Evolutionary conservation across 2,888 invertebrate genomes (phyloP).

Genomic region (Aricia artaxerxes): DNA sequence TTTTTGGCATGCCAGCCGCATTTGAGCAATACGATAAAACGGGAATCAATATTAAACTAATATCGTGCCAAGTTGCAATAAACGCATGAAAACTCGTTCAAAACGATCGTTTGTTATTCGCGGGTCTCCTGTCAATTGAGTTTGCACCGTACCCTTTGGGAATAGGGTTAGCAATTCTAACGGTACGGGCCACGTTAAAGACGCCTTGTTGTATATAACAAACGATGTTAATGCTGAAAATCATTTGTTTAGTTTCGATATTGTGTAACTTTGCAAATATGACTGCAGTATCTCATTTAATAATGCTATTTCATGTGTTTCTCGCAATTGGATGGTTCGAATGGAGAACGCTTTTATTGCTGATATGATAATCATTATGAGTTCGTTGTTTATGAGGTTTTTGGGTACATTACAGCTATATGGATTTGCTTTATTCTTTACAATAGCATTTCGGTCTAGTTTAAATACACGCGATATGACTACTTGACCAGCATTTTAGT

Average conservation of each 20-base stretch:
- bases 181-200: slow-evolving; percentile 40
- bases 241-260: slow-evolving; percentile 65
- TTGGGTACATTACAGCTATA: too few species aligned
- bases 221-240: slow-evolving; percentile 65
- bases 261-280: slow-evolving; percentile 42
- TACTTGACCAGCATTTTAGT: too few species aligned
- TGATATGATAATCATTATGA: background rate
- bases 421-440: too few species aligned
- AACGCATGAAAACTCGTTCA: slow-evolving; percentile 70
- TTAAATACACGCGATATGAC: too few species aligned
- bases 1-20: slow-evolving; percentile 32
- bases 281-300: slow-evolving; percentile 32
- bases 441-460: too few species aligned
- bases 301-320: slow-evolving; percentile 31
- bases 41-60: slow-evolving; percentile 64
- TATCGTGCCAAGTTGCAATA: slow-evolving; percentile 71
- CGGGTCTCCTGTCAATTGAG: slow-evolving; percentile 46
- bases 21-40: slow-evolving; percentile 58
- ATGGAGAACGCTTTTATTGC: background rate
- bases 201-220: slow-evolving; percentile 59
- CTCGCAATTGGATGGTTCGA: background rate
- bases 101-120: slow-evolving; percentile 54
- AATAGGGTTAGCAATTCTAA: slow-evolving; percentile 33
- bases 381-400: background rate
- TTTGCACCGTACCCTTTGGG: slow-evolving; percentile 32